Base-by-base conservation (phyloP, 2,113 vertebrate species). In the Phaetusa simplex region DNA sequence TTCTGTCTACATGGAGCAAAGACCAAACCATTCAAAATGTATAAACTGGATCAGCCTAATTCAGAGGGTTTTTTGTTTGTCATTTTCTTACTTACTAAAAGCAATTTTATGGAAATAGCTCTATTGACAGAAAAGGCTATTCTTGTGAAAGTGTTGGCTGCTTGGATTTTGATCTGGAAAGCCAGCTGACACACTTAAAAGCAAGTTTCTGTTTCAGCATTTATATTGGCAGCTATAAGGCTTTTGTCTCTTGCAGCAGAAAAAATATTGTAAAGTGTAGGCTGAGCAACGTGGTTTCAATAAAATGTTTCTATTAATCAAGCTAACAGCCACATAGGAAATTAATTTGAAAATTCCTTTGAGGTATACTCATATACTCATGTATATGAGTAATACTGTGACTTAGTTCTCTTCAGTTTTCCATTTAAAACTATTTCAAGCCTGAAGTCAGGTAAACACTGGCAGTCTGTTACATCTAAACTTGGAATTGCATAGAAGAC, bases 281-380 rank as follows among this genome's bases (percentile, higher is more conserved):
- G n/a, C 56, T 82, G 50, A 74, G 73, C 65, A 94, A 93, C 13
- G 0, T 86, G 71, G 67, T 86, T 96, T 92, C 79, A 86, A 93
- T 95, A 91, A 88, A 95, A 77, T 52, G 52, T 59, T 78, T 95
- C 83, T 84, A 76, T 43, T 90, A 69, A 90, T 93, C 47, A 92
- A 76, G 59, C 80, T 76, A 83, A 80, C 71, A 71, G 67, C 36
- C 50, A 30, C 50, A 42, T 40, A 64, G 72, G 45, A 95, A 83
- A 95, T 86, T 81, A 61, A 88, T 91, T 59, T 81, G 53, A 78
- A 95, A 58, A 95, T 86, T 92, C 81, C 81, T 80, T 65, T 91
- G 69, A 88, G 80, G 47, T 69, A 82, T 64, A 66, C 59, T 92
- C 86, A 89, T 8, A 78, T 67, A 66, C 53, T 92, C 77, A 86